Base-by-base conservation (phyloP, 2,888 invertebrate species). In the Julus scanicus region DNA sequence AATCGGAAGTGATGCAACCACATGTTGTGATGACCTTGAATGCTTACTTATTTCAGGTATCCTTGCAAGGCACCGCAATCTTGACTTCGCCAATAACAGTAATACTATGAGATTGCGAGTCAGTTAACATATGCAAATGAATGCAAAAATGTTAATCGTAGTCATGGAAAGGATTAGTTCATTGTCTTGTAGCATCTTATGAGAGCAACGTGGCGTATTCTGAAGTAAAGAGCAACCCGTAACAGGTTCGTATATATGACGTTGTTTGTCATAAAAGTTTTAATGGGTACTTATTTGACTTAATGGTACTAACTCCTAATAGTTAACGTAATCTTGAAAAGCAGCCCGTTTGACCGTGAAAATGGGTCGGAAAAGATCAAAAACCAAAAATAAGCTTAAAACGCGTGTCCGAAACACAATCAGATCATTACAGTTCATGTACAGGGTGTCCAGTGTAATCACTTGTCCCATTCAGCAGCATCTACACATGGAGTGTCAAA, bases 231-330 rank as follows among this genome's bases (percentile, higher is more conserved):
- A 80, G n/a, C 11, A 80, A 80, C 80, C 37, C 80, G 80, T 80
- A 39, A 80, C 80, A 80, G 80, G 80, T 80, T 80, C 13, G 80
- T 80, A 29, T 29, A 29, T 29, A 80, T 80, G 80, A 80, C 80
- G 80, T 29, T 13, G 37, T 80, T 80, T 80, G 13, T 80, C 80
- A 80, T 80, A 80, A 80, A 80, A 13, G 80, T 80, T 80, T 80
- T 80, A 80, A 80, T 80, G 80, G 80, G 80, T 80, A 80, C 80
- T 80, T 80, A 80, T 80, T 80, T 80, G 80, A 80, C 80, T 80
- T 80, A 80, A 80, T 80, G 80, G 80, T 37, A 37, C 37, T 39
- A 37, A 37, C 80, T 80, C 37, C 80, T 37, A 80, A 80, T 37
- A 80, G 80, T 80, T 80, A 80, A 80, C 80, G 37, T 15, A 80